Percentiles rank a stretch among this genome's conserved stretches.
These are phyloP conservation scores for Mormyrops attenuatus DNA, from an alignment of 2,797 vertebrate species.

Conservation along the genomic window DNA sequence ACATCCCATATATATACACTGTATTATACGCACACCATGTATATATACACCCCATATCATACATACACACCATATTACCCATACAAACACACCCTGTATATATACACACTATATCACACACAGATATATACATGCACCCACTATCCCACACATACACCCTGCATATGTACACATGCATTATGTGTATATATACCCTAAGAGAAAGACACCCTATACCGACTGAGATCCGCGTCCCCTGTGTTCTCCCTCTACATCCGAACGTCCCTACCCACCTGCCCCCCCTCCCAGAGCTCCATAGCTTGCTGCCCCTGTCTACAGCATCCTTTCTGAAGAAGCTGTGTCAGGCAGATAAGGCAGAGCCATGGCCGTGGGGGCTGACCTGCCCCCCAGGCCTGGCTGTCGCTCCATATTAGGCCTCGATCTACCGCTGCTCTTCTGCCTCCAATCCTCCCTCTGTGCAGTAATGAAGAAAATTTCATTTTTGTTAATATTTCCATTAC, in stretches of 20 bases:
- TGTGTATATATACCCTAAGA: not conserved
- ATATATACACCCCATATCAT: not conserved
- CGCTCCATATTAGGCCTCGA: constrained; percentile 47
- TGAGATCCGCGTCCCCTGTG: not conserved
- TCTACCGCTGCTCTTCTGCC: constrained; percentile 25
- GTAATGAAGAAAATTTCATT: constrained; percentile 50
- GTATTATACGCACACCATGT: not conserved
- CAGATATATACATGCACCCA: not conserved
- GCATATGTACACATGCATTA: not conserved
- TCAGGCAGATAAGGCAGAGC: constrained; percentile 53
- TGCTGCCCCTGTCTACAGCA: not conserved
- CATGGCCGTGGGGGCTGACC: constrained; percentile 42
- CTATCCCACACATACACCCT: not conserved
- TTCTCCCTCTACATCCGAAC: not conserved
- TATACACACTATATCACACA: not conserved
- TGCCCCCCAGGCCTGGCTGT: constrained; percentile 36
- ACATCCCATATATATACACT: not conserved
- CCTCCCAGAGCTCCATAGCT: not conserved
- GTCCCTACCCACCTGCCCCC: not conserved
- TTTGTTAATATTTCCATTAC: constrained; percentile 15
- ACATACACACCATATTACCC: not conserved
- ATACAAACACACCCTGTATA: not conserved
- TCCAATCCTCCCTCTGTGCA: constrained; percentile 47
- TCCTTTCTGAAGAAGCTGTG: constrained; percentile 45
- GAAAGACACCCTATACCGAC: not conserved